Conservation (phyloP, 2,113 vertebrate species). For the Dromiciops gliroides region DNA sequence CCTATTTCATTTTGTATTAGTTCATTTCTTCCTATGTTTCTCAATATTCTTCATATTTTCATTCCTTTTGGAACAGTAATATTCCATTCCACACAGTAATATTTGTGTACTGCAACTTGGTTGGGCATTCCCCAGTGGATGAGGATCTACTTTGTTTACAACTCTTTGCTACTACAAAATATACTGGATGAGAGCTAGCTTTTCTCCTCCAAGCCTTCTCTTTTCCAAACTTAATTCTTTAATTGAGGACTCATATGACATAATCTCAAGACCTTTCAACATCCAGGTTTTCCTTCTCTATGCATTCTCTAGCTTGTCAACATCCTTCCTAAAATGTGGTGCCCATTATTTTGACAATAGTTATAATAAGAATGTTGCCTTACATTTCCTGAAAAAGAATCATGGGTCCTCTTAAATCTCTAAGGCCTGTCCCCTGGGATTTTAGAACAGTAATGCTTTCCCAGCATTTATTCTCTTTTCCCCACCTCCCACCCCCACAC, state of each 20-base stretch:
- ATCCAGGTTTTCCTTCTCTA: not conserved
- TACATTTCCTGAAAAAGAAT: not conserved
- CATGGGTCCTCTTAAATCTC: not conserved
- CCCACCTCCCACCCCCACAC: not conserved
- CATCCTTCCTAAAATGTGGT: not conserved
- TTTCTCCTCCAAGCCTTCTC: not conserved
- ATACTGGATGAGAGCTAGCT: not conserved
- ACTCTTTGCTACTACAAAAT: not conserved
- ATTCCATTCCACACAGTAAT: not conserved
- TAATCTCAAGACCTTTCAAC: not conserved
- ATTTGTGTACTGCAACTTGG: not conserved
- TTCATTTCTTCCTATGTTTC: not conserved
- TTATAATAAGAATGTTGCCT: not conserved
- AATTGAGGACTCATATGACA: not conserved
- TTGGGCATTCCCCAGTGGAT: not conserved
- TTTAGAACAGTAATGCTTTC: not conserved
- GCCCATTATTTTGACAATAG: not conserved
- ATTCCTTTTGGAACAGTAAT: not conserved
- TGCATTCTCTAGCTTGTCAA: not conserved
- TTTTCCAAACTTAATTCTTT: not conserved
- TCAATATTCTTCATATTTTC: not conserved
- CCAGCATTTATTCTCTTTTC: not conserved
- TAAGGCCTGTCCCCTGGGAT: not conserved
- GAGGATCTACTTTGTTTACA: not conserved
- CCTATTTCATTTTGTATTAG: not conserved